Conservation (phyloP, 1,140 invertebrate species). For the Samia ricini region DNA sequence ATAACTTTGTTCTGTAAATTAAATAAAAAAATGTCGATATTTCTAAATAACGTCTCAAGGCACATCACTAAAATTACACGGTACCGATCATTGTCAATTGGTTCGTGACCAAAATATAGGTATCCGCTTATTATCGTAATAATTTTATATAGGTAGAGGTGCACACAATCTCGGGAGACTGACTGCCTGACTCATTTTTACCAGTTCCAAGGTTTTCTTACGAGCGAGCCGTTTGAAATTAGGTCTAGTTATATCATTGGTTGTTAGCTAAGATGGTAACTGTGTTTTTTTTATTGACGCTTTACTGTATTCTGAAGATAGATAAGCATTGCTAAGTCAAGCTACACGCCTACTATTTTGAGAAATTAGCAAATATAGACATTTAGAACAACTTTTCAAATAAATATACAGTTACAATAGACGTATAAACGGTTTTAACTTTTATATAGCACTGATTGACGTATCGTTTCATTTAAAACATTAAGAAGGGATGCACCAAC, state of each 20-base stretch:
- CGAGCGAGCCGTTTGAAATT: slow-evolving; percentile 36
- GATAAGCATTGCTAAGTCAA: too few relatives aligned
- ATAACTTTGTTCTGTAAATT: not conserved
- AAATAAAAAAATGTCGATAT: not conserved
- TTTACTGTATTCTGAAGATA: too few relatives aligned
- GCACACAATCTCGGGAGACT: slow-evolving; percentile 52
- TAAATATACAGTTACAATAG: too few relatives aligned
- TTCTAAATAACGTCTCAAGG: not conserved
- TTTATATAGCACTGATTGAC: too few relatives aligned
- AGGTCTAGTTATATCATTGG: slow-evolving; percentile 8
- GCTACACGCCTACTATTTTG: too few relatives aligned
- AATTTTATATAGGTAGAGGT: slow-evolving; percentile 72
- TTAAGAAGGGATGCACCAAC: too few relatives aligned
- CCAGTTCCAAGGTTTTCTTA: slow-evolving; percentile 53
- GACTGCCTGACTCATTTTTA: slow-evolving; percentile 73
- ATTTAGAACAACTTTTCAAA: too few relatives aligned
- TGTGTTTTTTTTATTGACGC: slow-evolving; percentile 12
- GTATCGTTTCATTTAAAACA: too few relatives aligned
- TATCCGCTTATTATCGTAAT: slow-evolving; percentile 76
- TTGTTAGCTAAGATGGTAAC: not conserved
- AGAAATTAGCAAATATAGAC: too few relatives aligned
- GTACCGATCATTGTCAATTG: slow-evolving; percentile 75
- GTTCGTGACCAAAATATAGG: slow-evolving; percentile 74
- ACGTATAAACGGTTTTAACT: too few relatives aligned
- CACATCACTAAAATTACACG: slow-evolving; percentile 36